Evolutionary conservation across 2,797 vertebrate genomes (phyloP), one percentile per base, ranked within the genome.

Genomic region (Anableps anableps): DNA sequence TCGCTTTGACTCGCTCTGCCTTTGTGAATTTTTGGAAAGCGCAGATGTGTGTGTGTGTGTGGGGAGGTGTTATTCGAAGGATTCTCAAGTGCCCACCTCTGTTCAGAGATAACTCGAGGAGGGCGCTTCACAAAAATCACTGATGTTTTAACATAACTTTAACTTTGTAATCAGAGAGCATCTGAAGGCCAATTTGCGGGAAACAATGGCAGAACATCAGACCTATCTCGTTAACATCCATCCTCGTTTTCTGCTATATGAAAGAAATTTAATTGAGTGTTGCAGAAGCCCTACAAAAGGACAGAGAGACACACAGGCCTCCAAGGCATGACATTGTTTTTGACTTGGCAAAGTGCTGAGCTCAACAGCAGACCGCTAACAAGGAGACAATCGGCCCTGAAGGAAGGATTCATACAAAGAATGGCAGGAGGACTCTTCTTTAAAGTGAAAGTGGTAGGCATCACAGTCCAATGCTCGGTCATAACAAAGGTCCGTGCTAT

Each of bases 321-420:
- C 81, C 76, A 21, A 91, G 93, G 93, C 92, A 94, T 94, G 92
- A 95, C 93, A 88, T 94, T 93, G 91, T 95, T 94, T 95, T 95
- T 93, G 90, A 93, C 93, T 94, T 91, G 91, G 93, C 93, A 94
- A 95, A 95, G 91, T 94, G 94, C 93, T 95, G 94, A 95, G 92
- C 93, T 95, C 92, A 90, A 92, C 94, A 94, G 89, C 92, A 88
- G 91, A 89, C 90, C 91, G 80, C 91, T 93, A 92, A 95, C 93
- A 91, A 94, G 91, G 89, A 94, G 92, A 92, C 88, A 80, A 85
- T 90, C 89, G 81, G 81, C 91, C 93, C 89, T 89, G 89, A 88
- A 94, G 91, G 86, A 93, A 90, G 86, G 84, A 88, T 86, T 87
- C 86, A 83, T 79, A 79, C 86, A 79, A 88, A 88, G 90, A 89